Conservation (phyloP, 2,113 vertebrate genomes). For the Grantiella picta region DNA sequence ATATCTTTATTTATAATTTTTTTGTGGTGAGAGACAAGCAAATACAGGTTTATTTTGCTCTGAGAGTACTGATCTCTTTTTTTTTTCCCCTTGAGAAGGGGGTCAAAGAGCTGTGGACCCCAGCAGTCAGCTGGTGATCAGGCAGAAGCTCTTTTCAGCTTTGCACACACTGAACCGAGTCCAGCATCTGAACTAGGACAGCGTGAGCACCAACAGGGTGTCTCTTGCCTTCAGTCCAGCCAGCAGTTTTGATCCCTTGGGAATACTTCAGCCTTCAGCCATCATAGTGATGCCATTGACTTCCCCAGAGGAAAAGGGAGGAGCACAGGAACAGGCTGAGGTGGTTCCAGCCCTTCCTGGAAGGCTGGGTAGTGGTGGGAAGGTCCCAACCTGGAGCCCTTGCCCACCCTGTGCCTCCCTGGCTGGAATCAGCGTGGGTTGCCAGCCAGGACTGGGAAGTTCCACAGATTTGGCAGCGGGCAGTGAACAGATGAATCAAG, state of each 20-base stretch:
- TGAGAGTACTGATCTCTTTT: neutral
- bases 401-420: neutral
- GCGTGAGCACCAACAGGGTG: fast-evolving
- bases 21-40: neutral
- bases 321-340: neutral
- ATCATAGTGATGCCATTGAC: neutral
- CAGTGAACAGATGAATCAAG: neutral
- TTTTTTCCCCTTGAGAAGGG: neutral
- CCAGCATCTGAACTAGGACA: neutral
- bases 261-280: neutral
- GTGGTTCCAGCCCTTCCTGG: neutral
- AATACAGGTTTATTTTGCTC: neutral
- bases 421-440: fast-evolving
- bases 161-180: neutral
- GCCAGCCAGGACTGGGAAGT: neutral
- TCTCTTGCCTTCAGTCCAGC: neutral
- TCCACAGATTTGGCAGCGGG: fast-evolving
- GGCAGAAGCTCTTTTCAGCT: neutral
- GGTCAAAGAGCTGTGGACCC: neutral
- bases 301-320: neutral
- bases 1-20: neutral
- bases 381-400: neutral
- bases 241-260: neutral
- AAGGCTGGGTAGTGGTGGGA: neutral
- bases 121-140: neutral